Evolutionary conservation across 92 coral and sea anemone species (phyloP).

Genomic region (Epizoanthus fatuus): DNA sequence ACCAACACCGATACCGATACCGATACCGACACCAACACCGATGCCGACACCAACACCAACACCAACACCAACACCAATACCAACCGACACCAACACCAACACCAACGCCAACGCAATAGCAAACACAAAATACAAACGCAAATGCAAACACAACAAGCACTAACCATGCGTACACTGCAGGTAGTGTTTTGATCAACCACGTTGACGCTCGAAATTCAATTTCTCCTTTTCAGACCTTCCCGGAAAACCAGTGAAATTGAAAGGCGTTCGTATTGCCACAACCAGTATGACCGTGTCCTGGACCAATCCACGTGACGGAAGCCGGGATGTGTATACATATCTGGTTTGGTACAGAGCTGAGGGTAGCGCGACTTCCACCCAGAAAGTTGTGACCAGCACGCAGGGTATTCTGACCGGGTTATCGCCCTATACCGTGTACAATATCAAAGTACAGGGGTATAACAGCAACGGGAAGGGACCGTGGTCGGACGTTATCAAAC

Average conservation of each 20-base stretch:
- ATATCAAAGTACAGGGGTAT: slow-evolving; percentile 60
- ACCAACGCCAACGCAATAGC: too few relatives aligned
- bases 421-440: slow-evolving; percentile 67
- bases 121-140: too few relatives aligned
- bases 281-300: slow-evolving; percentile 50
- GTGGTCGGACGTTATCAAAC: slow-evolving; percentile 36
- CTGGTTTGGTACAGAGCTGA: slow-evolving; percentile 58
- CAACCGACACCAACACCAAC: too few relatives aligned
- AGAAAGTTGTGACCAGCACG: slow-evolving; percentile 38
- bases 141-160: too few relatives aligned
- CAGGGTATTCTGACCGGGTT: slow-evolving; percentile 39
- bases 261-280: slow-evolving; percentile 1
- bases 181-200: too few relatives aligned
- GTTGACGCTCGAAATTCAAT: not conserved
- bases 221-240: slow-evolving; percentile 44
- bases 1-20: too few relatives aligned
- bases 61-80: too few relatives aligned
- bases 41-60: too few relatives aligned
- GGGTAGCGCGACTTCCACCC: not conserved
- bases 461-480: slow-evolving; percentile 62
- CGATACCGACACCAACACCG: too few relatives aligned
- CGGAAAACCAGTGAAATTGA: slow-evolving; percentile 40
- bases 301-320: slow-evolving; percentile 67
- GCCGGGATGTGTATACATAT: slow-evolving; percentile 49
- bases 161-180: too few relatives aligned